Evolutionary conservation across 2,797 vertebrate species (phyloP).

Genomic region (Fratercula arctica): DNA sequence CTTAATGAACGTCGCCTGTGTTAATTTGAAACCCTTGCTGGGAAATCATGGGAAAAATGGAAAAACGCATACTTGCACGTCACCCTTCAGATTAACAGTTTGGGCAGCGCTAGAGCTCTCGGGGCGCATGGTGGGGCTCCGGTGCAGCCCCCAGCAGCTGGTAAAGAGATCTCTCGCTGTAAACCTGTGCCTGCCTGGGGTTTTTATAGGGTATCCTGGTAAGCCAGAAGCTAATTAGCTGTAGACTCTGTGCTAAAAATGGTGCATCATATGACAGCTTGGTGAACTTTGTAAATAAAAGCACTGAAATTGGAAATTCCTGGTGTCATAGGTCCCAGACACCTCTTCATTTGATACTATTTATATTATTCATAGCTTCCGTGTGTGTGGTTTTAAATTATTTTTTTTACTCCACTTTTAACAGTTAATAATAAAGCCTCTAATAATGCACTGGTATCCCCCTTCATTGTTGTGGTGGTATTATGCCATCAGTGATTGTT

Average conservation of each 20-base stretch:
- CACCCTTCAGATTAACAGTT: slow-evolving; percentile 4
- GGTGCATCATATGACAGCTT: neutral
- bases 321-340: neutral
- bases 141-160: slow-evolving; percentile 20
- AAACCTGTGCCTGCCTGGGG: neutral
- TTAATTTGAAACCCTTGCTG: slow-evolving; percentile 59
- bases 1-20: slow-evolving; percentile 32
- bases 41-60: slow-evolving; percentile 61
- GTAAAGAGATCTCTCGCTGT: neutral
- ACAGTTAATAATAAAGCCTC: neutral
- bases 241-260: neutral
- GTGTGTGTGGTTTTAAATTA: fast-evolving
- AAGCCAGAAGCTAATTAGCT: slow-evolving; percentile 42
- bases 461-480: neutral
- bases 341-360: neutral
- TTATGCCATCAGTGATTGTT: neutral
- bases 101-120: neutral
- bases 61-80: neutral
- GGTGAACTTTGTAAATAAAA: neutral
- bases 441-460: neutral
- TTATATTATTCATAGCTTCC: neutral
- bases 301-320: neutral
- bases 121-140: neutral
- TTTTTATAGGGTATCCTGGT: slow-evolving; percentile 14
- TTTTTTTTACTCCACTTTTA: neutral